Conservation (phyloP, 2,113 vertebrate species). For the Corvus moneduloides region DNA sequence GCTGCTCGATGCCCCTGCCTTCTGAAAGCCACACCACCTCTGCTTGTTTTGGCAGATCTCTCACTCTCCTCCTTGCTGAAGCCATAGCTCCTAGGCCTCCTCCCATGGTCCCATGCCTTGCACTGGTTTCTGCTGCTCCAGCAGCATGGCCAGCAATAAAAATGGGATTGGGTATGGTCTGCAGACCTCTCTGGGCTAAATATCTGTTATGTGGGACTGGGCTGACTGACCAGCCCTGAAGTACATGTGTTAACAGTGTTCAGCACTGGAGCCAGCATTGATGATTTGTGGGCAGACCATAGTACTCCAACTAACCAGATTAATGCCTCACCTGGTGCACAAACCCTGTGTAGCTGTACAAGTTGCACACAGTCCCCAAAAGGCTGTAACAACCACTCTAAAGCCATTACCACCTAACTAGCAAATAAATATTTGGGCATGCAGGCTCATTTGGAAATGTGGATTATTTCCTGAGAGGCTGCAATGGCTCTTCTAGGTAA, state of each 20-base stretch:
- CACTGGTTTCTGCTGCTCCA: not conserved
- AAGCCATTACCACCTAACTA: conserved; percentile 25
- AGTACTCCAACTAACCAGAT: not conserved
- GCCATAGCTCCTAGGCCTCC: not conserved
- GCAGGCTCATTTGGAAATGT: not conserved
- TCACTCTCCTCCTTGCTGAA: not conserved
- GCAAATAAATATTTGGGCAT: conserved; percentile 40
- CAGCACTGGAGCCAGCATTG: not conserved
- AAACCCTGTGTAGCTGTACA: not conserved
- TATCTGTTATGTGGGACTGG: not conserved
- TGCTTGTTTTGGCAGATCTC: conserved; percentile 43
- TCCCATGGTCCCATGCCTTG: not conserved
- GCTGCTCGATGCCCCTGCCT: not conserved
- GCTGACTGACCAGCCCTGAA: not conserved
- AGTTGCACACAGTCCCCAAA: not conserved
- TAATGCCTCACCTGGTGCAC: conserved; percentile 10
- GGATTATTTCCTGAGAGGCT: conserved; percentile 31
- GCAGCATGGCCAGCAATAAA: not conserved
- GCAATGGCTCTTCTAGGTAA: conserved; percentile 32
- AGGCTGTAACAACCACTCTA: not conserved
- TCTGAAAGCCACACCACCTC: conserved; percentile 16
- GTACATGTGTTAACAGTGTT: not conserved
- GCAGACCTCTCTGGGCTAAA: not conserved
- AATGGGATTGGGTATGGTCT: not conserved
- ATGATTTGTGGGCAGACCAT: conserved; percentile 8